Evolutionary conservation across 2,888 invertebrate species (phyloP), one percentile per base, ranked within the genome.

Genomic region (Seira ritae): DNA sequence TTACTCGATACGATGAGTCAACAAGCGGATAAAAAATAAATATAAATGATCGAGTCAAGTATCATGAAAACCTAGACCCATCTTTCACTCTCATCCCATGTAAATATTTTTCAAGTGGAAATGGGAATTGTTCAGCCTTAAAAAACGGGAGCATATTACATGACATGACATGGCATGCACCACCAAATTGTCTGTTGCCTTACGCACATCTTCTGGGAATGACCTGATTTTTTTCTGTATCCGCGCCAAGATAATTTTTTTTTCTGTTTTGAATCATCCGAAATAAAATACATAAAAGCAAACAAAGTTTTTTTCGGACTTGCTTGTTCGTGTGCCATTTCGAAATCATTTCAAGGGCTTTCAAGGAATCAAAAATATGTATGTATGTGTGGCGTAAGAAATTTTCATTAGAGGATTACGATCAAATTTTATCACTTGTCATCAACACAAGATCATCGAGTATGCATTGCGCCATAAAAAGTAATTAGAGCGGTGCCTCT

Each of bases 151-250:
- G 55, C 55, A 12, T 55, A 55, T 42, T 66, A 66, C 10, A 66
- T 24, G 82, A 74, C 78, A 83, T 72, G 65, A 65, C 20, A 31
- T 31, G 78, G 60, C 74, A 70, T n/a, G n/a, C n/a, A n/a, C n/a
- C 75, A 83, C 83, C 69, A 78, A 78, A 50, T 70, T 50, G 78
- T 78, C 50, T 83, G 74, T 78, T 83, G 74, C 69, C 69, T 72
- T 83, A 83, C 83, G 83, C 83, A 83, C 62, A 72, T 23, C 65
- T 67, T 22, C 81, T 81, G 74, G 83, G 83, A 83, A 78, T 78
- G 83, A 78, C 83, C 83, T 83, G 69, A 83, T 83, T 83, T 77
- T 78, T 78, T 73, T 55, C 55, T 1, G 55, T 8, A 55, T 55
- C 55, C 15, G 6, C 12, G 55, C 55, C 55, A 55, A 55, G n/a